Evolutionary conservation across 2,888 invertebrate genomes (phyloP).

Genomic region (Apodemia mormo): DNA sequence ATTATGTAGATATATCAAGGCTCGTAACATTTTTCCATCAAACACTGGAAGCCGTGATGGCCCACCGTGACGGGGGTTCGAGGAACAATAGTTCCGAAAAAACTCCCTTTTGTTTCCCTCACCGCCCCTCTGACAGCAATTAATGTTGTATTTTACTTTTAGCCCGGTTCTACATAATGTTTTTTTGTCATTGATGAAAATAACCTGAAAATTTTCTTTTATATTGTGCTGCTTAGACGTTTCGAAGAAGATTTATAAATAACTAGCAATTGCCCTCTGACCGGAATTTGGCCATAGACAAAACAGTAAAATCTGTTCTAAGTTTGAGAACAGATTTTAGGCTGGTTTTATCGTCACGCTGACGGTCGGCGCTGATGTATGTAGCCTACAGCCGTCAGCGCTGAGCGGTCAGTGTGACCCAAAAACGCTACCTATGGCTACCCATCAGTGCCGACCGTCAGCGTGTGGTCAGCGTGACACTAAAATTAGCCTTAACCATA

Average conservation of each 20-base stretch:
- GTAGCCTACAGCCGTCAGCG: no score
- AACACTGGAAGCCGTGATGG: slow-evolving; percentile 42
- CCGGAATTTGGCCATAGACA: no score
- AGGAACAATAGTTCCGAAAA: slow-evolving; percentile 71
- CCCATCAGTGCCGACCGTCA: no score
- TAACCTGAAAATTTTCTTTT: neutral
- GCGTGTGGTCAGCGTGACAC: no score
- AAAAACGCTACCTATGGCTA: no score
- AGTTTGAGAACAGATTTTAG: no score
- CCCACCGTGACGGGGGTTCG: slow-evolving; percentile 64
- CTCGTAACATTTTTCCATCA: slow-evolving; percentile 35
- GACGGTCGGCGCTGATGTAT: no score
- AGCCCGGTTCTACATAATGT: slow-evolving; percentile 43
- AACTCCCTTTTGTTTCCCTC: slow-evolving; percentile 64
- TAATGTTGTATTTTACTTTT: slow-evolving; percentile 74
- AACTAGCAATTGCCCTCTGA: no score
- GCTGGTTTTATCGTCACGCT: no score
- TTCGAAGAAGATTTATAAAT: neutral
- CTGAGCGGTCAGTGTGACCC: no score
- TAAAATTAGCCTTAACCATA: no score
- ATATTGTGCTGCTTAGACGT: neutral
- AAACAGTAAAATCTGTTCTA: no score
- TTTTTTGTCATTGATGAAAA: slow-evolving; percentile 7
- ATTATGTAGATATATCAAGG: slow-evolving; percentile 26
- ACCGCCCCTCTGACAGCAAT: slow-evolving; percentile 68